Percentiles rank a stretch among this genome's conserved stretches.
Conservation (phyloP, 2,113 vertebrate genomes). For the Protobothrops flavoviridis region DNA sequence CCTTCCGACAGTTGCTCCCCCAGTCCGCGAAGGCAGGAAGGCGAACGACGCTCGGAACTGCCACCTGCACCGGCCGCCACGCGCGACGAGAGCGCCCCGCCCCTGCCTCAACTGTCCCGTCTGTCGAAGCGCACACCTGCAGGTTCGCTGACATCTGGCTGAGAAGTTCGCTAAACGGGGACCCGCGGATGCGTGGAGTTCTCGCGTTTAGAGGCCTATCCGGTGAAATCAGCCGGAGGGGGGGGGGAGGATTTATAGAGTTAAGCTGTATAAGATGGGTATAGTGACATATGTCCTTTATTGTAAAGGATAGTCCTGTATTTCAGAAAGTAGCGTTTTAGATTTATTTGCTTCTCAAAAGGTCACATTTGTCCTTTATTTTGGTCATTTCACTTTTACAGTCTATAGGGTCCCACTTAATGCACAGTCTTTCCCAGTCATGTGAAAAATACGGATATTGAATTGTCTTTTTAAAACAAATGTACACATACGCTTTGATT, state of each 20-base stretch:
- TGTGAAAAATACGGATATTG: not conserved
- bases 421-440: not conserved
- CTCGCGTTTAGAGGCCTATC: not conserved
- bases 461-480: not conserved
- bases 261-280: not conserved
- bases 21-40: not conserved
- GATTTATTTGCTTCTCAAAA: not conserved
- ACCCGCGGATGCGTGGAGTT: not conserved
- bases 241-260: not conserved
- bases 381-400: not conserved
- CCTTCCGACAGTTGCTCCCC: not conserved
- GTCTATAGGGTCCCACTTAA: not conserved
- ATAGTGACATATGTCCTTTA: not conserved
- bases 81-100: not conserved
- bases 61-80: not conserved
- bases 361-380: not conserved
- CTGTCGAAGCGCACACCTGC: not conserved
- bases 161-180: not conserved
- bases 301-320: not conserved
- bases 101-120: not conserved
- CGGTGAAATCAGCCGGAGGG: not conserved
- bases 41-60: not conserved
- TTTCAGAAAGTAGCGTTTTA: not conserved
- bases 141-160: not conserved
- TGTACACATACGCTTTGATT: not conserved